Evolutionary conservation across 2,113 vertebrate species (phyloP).

Genomic region (Oreocharis arfaki): DNA sequence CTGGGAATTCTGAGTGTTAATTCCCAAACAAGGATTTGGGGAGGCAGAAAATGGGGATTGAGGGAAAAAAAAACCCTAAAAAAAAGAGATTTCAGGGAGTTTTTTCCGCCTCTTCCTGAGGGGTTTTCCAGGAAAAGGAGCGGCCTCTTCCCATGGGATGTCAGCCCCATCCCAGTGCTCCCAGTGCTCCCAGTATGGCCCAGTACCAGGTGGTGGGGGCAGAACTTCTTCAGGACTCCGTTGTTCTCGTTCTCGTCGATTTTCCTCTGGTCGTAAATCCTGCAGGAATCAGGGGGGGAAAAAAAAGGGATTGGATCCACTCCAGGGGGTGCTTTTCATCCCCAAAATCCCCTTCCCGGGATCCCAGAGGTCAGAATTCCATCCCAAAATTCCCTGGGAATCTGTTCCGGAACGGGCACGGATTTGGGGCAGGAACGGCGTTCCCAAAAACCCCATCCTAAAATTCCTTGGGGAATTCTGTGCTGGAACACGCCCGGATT

Average conservation of each 20-base stretch:
- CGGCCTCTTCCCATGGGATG: not conserved
- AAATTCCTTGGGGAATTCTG: not conserved
- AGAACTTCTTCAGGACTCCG: constrained; percentile 94
- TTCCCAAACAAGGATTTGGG: rapidly evolving
- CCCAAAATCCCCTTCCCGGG: rapidly evolving
- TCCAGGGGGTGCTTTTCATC: rapidly evolving
- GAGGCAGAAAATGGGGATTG: not conserved
- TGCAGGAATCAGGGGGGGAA: not conserved
- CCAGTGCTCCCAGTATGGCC: not conserved
- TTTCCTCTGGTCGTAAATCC: constrained; percentile 95
- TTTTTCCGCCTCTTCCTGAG: not conserved
- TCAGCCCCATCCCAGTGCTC: not conserved
- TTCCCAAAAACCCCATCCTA: not conserved
- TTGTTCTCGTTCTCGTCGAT: constrained; percentile 95
- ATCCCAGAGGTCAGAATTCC: not conserved
- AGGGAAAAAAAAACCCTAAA: rapidly evolving
- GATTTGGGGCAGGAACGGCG: no score
- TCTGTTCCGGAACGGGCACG: rapidly evolving
- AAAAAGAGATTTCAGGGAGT: not conserved
- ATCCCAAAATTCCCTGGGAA: not conserved
- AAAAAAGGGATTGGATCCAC: not conserved
- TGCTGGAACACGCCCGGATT: rapidly evolving
- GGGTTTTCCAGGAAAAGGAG: not conserved
- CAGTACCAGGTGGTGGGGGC: constrained; percentile 88
- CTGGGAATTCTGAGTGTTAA: not conserved